Evolutionary conservation across 2,797 vertebrate species (phyloP).

Genomic region (Chelon auratus): DNA sequence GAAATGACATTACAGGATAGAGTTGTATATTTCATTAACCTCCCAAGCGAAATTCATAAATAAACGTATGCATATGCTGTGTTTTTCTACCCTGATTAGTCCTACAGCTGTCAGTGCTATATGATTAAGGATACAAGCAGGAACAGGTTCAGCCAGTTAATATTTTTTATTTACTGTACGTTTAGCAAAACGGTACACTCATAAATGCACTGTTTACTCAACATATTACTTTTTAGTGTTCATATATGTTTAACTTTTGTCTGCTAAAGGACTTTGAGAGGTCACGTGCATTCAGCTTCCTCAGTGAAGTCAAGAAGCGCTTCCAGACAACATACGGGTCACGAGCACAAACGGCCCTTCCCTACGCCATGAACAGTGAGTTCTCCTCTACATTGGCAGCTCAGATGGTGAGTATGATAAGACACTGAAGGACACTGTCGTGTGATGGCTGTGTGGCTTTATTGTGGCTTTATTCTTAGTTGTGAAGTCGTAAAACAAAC

Average conservation of each 20-base stretch:
- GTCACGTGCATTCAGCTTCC: conserved; percentile 95
- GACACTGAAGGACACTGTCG: not conserved
- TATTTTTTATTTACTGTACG: too few relatives aligned
- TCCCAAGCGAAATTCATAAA: too few relatives aligned
- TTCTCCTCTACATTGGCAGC: conserved; percentile 96
- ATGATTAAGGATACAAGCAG: not conserved
- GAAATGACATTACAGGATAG: too few relatives aligned
- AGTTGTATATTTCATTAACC: too few relatives aligned
- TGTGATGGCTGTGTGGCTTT: conserved; percentile 4
- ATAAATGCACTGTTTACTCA: not conserved
- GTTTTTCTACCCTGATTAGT: not conserved
- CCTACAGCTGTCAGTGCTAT: not conserved
- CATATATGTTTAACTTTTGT: not conserved
- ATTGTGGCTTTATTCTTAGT: not conserved
- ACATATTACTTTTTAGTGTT: not conserved
- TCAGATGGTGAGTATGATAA: conserved; percentile 92
- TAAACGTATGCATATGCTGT: not conserved
- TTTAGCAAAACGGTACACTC: not conserved
- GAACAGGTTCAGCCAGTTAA: not conserved
- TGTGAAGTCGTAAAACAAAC: not conserved
- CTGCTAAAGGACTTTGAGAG: conserved; percentile 92
- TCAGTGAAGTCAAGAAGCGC: conserved; percentile 95
- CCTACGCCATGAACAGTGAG: conserved; percentile 99
- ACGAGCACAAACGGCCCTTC: conserved; percentile 95
- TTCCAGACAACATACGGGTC: conserved; percentile 99